Percentiles rank a stretch among this genome's conserved stretches.
Conservation (phyloP, 2,888 invertebrate species). For the Bellardia bayeri region DNA sequence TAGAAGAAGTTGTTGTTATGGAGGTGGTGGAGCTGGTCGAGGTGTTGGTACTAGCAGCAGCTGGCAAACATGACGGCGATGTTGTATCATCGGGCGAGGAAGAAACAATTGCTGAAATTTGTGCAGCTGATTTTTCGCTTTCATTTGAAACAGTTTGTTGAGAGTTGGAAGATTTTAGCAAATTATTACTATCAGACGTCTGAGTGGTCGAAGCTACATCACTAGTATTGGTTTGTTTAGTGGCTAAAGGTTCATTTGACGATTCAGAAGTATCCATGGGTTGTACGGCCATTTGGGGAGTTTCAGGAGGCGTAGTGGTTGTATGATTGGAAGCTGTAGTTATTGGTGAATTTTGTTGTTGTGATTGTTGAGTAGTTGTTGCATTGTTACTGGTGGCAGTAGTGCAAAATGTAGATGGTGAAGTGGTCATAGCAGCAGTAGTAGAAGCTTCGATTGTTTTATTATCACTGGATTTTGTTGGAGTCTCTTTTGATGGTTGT, state of each 20-base stretch:
- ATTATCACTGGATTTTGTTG: slow-evolving; percentile 68
- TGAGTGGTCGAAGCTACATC: slow-evolving; percentile 52
- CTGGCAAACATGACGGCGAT: background rate
- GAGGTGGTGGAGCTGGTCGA: slow-evolving; percentile 38
- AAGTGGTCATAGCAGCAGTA: slow-evolving; percentile 30
- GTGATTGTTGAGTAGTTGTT: slow-evolving; percentile 15
- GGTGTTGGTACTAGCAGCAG: slow-evolving; percentile 45
- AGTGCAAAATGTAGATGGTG: slow-evolving; percentile 36
- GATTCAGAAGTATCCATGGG: slow-evolving; percentile 70
- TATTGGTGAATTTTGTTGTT: slow-evolving; percentile 61
- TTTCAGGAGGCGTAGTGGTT: slow-evolving; percentile 35
- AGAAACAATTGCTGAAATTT: slow-evolving; percentile 51
- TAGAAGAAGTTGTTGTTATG: slow-evolving; percentile 44
- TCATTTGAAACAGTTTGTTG: slow-evolving; percentile 43
- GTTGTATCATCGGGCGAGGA: slow-evolving; percentile 58
- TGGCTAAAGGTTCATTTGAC: slow-evolving; percentile 29
- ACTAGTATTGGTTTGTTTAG: slow-evolving; percentile 53
- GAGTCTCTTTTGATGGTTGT: slow-evolving; percentile 47
- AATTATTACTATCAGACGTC: slow-evolving; percentile 28
- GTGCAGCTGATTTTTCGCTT: slow-evolving; percentile 43
- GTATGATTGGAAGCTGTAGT: slow-evolving; percentile 57
- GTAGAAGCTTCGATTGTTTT: slow-evolving; percentile 62
- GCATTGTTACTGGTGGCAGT: slow-evolving; percentile 10
- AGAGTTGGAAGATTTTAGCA: slow-evolving; percentile 44
- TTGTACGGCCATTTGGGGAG: slow-evolving; percentile 61